Evolutionary conservation across 1,140 invertebrate species (phyloP).

Genomic region (Brachystomella parvula): DNA sequence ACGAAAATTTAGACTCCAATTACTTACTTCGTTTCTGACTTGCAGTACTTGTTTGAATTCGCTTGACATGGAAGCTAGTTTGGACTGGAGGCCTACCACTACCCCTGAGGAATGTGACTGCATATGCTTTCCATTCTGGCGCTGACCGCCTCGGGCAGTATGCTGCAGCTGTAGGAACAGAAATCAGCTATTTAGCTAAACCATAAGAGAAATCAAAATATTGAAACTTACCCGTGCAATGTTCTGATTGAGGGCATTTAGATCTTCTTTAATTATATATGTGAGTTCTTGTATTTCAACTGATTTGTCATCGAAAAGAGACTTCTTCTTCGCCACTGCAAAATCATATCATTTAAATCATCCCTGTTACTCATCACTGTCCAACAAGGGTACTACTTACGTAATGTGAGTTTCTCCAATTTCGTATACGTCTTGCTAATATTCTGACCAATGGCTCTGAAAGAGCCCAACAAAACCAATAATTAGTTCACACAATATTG

Average conservation of each 20-base stretch:
- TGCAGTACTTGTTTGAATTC: constrained; percentile 91
- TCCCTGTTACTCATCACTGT: constrained; percentile 6
- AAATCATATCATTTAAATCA: constrained; percentile 20
- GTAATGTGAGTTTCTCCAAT: constrained; percentile 87
- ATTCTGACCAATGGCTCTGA: constrained; percentile 85
- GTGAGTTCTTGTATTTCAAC: constrained; percentile 95
- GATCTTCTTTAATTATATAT: constrained; percentile 94
- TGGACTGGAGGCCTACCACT: constrained; percentile 86
- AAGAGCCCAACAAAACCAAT: neutral
- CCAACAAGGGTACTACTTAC: constrained; percentile 53
- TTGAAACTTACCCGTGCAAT: constrained; percentile 58
- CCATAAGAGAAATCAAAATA: constrained; percentile 1
- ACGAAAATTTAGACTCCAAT: neutral
- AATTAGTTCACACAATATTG: neutral
- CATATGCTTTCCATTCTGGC: constrained; percentile 63
- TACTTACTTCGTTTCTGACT: constrained; percentile 68
- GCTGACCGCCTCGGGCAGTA: constrained; percentile 33
- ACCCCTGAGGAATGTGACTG: constrained; percentile 93
- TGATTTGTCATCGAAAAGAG: constrained; percentile 91
- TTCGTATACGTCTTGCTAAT: constrained; percentile 93
- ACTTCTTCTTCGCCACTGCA: constrained; percentile 92
- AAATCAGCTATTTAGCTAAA: constrained; percentile 13
- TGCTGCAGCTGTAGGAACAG: constrained; percentile 41
- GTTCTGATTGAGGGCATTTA: constrained; percentile 89
- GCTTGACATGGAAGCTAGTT: constrained; percentile 90